These are phyloP conservation scores for Linyphia triangularis DNA, from an alignment of 2,888 invertebrate species.

Conservation along the genomic window DNA sequence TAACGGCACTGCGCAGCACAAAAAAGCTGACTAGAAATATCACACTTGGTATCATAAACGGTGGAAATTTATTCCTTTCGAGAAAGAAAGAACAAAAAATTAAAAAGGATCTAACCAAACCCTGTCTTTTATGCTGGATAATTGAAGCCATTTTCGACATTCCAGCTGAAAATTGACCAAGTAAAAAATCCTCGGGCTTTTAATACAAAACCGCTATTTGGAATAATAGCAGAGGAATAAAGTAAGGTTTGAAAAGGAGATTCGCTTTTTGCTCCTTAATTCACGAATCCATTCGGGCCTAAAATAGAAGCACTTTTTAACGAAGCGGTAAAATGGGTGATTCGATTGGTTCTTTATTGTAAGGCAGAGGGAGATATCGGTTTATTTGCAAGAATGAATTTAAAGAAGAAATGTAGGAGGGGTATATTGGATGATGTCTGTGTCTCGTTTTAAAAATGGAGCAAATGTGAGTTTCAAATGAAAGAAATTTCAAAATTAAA, in stretches of 20 bases:
- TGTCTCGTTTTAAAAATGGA: neutral
- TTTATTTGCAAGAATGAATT: conserved; percentile 24
- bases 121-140: conserved; percentile 42
- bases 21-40: conserved; percentile 32
- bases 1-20: conserved; percentile 8
- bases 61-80: conserved; percentile 43
- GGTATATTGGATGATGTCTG: neutral
- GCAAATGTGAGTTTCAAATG: neutral
- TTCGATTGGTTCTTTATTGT: conserved; percentile 24
- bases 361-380: neutral
- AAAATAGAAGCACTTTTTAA: conserved; percentile 54
- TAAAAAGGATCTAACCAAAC: conserved; percentile 25
- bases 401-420: neutral
- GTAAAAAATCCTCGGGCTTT: conserved; percentile 22
- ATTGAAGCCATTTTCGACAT: conserved; percentile 62
- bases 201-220: conserved; percentile 35
- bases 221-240: conserved; percentile 32
- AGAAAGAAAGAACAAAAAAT: conserved; percentile 6
- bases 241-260: conserved; percentile 15
- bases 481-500: neutral
- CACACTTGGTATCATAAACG: neutral
- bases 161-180: conserved; percentile 29
- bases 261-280: conserved; percentile 48
- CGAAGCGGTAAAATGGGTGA: conserved; percentile 53
- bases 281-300: conserved; percentile 34